Evolutionary conservation across 2,113 vertebrate genomes (phyloP).

Genomic region (Centropristis striata): DNA sequence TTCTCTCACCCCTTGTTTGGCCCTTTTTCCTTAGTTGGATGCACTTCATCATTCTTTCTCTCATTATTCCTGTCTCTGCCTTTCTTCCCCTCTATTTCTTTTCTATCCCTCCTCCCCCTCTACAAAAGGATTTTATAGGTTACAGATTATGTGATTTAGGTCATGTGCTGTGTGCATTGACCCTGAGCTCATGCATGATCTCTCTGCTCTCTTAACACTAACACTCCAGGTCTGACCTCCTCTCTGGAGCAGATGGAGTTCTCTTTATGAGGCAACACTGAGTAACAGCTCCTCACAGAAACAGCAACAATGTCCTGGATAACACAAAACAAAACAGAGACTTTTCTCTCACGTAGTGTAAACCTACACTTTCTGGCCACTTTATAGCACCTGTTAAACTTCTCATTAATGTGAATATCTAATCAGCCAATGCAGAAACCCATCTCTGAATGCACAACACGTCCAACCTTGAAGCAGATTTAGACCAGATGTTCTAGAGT

Average conservation of each 20-base stretch:
- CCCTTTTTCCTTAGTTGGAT: background rate
- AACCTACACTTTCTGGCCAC: background rate
- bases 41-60: slow-evolving; percentile 22
- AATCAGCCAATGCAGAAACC: no score
- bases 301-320: background rate
- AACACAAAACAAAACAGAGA: background rate
- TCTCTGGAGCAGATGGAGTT: background rate
- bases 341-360: background rate
- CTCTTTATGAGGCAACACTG: slow-evolving; percentile 43
- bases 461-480: no score
- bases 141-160: slow-evolving; percentile 8
- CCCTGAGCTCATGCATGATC: background rate
- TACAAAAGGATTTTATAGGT: background rate
- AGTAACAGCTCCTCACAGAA: slow-evolving; percentile 5
- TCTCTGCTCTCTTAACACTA: background rate
- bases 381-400: no score
- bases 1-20: background rate
- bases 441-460: no score
- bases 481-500: no score
- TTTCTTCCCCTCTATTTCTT: background rate
- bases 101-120: no score
- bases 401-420: no score
- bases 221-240: slow-evolving; percentile 27
- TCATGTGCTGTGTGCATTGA: slow-evolving; percentile 11
- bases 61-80: slow-evolving; percentile 4